A percentile compares a stretch with the other conserved stretches of the same genome.
phyloP scores from a whole-genome alignment of 2,888 invertebrate species.

The Phalera bucephala region DNA sequence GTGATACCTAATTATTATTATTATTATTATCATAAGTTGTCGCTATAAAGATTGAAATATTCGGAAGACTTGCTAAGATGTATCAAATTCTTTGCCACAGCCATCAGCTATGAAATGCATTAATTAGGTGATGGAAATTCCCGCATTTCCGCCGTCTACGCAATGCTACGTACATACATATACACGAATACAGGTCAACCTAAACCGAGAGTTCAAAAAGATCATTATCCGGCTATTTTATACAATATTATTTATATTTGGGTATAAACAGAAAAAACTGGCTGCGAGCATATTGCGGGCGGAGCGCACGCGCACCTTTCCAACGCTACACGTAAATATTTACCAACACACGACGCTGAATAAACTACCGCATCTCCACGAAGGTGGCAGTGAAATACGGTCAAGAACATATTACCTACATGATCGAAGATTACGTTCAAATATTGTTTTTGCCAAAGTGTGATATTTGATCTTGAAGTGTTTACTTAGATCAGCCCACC shows the following conservation, averaged over 20 bases:
- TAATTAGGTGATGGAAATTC: no score
- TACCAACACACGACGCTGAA: background rate
- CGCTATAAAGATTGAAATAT: no score
- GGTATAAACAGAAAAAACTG: slow-evolving; percentile 4
- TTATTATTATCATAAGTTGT: no score
- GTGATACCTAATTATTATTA: no score
- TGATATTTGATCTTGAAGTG: background rate
- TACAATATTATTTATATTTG: slow-evolving; percentile 3
- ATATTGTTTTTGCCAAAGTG: background rate
- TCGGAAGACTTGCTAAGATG: no score
- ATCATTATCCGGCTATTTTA: slow-evolving; percentile 4
- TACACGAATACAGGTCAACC: no score
- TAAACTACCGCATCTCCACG: background rate
- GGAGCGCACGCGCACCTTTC: slow-evolving; percentile 6
- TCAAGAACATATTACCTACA: background rate
- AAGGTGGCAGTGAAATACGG: background rate
- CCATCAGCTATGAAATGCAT: no score
- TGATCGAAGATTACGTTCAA: background rate
- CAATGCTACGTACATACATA: no score
- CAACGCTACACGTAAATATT: background rate
- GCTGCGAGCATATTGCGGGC: no score
- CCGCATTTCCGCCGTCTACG: no score
- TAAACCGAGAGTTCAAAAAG: slow-evolving; percentile 12
- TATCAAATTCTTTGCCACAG: no score
- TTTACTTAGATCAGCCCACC: no score